Percentiles rank a stretch among this genome's conserved stretches.
Evolutionary conservation across 2,797 vertebrate species (phyloP).

Genomic region (Harpagifer antarcticus): DNA sequence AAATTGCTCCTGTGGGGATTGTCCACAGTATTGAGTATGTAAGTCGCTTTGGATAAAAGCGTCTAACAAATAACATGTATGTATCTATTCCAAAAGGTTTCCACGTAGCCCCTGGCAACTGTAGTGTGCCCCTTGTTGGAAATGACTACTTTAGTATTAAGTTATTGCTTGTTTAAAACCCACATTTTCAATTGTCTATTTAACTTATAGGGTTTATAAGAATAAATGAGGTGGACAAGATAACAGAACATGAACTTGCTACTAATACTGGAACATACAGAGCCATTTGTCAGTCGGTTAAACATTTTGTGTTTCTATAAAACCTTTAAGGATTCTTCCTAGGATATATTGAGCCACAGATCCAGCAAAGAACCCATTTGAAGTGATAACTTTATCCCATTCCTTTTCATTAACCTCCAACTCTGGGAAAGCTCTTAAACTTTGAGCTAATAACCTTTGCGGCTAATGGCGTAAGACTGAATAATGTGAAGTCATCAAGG

Average conservation of each 20-base stretch:
- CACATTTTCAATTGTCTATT: background rate
- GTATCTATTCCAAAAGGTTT: background rate
- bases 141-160: slow-evolving; percentile 1
- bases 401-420: slow-evolving; percentile 60
- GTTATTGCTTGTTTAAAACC: background rate
- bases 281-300: slow-evolving; percentile 29
- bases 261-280: background rate
- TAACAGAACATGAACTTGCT: background rate
- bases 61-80: no score
- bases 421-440: slow-evolving; percentile 59
- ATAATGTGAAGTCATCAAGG: slow-evolving; percentile 59
- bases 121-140: background rate
- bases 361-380: slow-evolving; percentile 30
- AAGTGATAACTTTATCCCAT: slow-evolving; percentile 42
- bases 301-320: slow-evolving; percentile 34
- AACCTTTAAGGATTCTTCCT: slow-evolving; percentile 21
- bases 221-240: slow-evolving; percentile 12
- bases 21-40: no score
- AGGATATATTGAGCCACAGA: slow-evolving; percentile 38
- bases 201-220: background rate
- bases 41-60: no score
- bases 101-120: background rate
- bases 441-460: slow-evolving; percentile 58
- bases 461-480: slow-evolving; percentile 60
- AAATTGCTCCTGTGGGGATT: no score